Base-by-base conservation (phyloP, 2,888 invertebrate species). In the Polietes domitor region DNA sequence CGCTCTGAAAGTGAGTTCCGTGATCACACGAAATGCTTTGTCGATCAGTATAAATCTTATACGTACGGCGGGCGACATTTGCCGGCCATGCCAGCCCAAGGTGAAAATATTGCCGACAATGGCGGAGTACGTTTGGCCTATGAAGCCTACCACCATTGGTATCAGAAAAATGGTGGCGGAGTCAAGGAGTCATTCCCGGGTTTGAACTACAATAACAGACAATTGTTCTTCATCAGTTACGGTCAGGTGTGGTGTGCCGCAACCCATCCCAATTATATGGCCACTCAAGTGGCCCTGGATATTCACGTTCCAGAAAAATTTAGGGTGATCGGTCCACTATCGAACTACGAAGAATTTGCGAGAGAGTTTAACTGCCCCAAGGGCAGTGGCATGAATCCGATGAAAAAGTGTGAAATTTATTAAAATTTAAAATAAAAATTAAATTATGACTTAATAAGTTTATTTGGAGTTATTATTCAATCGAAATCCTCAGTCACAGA, bases 231-330 rank as follows among this genome's bases (percentile, higher is more conserved):
- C 71, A 88, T 91, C 3, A 88, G 89, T 73, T 91, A 86, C 24
- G 91, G 89, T 0, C 91, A 91, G 77, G 72, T 88, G 43, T 91
- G 89, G 88, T 91, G 91, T 85, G 89, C 87, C n/a, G 89, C 10
- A 5, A 12, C 3, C n/a, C 10, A 15, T 47, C 47, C 47, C 10
- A 3, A 47, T 3, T 47, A 9, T 47, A 32, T 32, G 32, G 32
- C 4, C 32, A 3, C 7, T 9, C 3, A 9, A 12, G 12, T 12
- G 12, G n/a, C 17, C 17, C 12, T 5, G 15, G 47, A 58, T 21
- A 15, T 12, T 12, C 58, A 58, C 15, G 26, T n/a, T 12, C 58
- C 58, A 9, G 7, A 21, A 3, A 9, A 21, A 9, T 21, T 58
- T 19, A 21, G 58, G 17, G 58, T 58, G 7, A 58, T 58, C 17